Base-by-base conservation (phyloP, 2,888 invertebrate species). In the Polymixis lichenea region DNA sequence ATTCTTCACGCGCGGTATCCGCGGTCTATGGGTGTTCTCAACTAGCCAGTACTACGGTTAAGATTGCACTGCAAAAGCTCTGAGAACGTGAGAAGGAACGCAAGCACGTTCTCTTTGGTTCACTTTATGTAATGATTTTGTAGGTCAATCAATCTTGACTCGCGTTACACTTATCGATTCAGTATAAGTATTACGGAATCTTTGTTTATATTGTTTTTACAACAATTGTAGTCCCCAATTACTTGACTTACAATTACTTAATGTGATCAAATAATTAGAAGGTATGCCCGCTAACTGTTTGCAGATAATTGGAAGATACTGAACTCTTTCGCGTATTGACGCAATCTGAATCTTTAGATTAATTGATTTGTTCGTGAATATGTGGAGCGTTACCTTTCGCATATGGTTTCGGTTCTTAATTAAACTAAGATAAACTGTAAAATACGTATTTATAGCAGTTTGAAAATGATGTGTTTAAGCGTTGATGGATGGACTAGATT, bases 41-140 rank as follows among this genome's bases (percentile, higher is more conserved):
- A 87, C 87, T 87, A 83, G 81, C 79, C 84, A 80, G 87, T 86
- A 75, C 82, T 83, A 84, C 80, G 86, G 87, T 82, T 83, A 72
- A 86, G 83, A 87, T 87, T 77, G 78, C 78, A 87, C 87, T 87
- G 87, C 86, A 84, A 87, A 86, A 87, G 86, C 81, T 86, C 76
- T 75, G 74, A 72, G 81, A 82, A 83, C 86, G 86, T 83, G 83
- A 79, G 86, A 83, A 76, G 78, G 84, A 87, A 87, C 87, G 86
- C 74, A 82, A 67, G 66, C 76, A 82, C 87, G 79, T 86, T 87
- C 87, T 84, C 87, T 87, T 73, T 73, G 82, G 77, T 70, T 65
- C 58, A 77, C 70, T 83, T 87, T 86, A 87, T 87, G 87, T 84
- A 87, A 87, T 85, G 61, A 73, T 84, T 86, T 87, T 84, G 87